phyloP scores from a whole-genome alignment of 2,113 vertebrate genomes.

The Chloropsis cyanopogon region DNA sequence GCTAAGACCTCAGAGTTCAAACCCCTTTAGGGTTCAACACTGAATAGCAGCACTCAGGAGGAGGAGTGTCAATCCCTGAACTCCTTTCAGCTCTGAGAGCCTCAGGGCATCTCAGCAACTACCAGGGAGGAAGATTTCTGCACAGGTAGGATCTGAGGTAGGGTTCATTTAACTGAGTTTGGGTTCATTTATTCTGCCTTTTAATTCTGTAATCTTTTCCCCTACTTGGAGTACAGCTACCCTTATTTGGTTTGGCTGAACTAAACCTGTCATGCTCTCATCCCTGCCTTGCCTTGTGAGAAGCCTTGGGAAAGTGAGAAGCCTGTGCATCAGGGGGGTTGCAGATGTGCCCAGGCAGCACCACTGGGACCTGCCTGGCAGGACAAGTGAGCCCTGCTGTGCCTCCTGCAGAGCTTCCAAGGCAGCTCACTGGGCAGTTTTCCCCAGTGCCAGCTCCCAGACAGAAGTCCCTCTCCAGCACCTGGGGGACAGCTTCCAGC shows the following conservation, averaged over 20 bases:
- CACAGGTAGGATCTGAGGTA: background rate
- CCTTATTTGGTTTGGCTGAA: background rate
- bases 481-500: background rate
- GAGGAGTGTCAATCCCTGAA: background rate
- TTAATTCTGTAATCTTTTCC: background rate
- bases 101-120: background rate
- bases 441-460: background rate
- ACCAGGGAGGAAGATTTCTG: background rate
- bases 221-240: background rate
- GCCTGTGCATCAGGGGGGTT: background rate
- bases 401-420: background rate
- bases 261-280: background rate
- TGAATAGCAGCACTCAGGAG: background rate
- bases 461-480: background rate
- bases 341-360: background rate
- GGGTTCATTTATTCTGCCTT: background rate
- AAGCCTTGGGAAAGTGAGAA: background rate
- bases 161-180: background rate
- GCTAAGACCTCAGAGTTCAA: background rate
- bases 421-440: background rate
- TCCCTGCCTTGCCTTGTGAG: background rate
- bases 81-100: background rate
- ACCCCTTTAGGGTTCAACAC: background rate
- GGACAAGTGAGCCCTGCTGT: accelerated
- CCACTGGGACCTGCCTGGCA: background rate